These are phyloP conservation scores for Actinemys pallida DNA, from an alignment of 2,113 vertebrate genomes.

Conservation along the genomic window DNA sequence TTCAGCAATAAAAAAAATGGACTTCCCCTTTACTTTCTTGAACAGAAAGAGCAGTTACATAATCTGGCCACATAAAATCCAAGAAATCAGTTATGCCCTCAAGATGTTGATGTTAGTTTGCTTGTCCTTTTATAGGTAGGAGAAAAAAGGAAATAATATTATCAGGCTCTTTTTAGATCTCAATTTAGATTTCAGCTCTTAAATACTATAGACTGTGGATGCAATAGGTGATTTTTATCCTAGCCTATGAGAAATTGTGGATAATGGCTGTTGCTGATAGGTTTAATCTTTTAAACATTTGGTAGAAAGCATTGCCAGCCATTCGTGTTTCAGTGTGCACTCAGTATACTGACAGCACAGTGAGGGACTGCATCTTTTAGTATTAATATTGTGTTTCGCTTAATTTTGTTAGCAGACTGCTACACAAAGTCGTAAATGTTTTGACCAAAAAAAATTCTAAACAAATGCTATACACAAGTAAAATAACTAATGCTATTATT, in stretches of 20 bases:
- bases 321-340: not conserved
- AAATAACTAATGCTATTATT: not conserved
- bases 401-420: not conserved
- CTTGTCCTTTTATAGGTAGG: slow-evolving; percentile 16
- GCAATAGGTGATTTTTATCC: not conserved
- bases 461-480: not conserved
- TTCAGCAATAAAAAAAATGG: slow-evolving; percentile 60
- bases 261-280: not conserved
- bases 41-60: slow-evolving; percentile 38
- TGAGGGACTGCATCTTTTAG: not conserved
- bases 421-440: not conserved
- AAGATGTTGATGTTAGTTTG: not conserved
- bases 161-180: slow-evolving; percentile 67
- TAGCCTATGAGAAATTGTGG: not conserved
- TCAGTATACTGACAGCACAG: not conserved
- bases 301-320: not conserved
- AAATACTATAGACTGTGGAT: slow-evolving; percentile 2
- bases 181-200: slow-evolving; percentile 46
- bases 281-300: not conserved
- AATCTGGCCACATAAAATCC: slow-evolving; percentile 5
- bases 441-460: not conserved
- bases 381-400: not conserved
- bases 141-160: slow-evolving; percentile 51
- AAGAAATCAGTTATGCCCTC: slow-evolving; percentile 37
- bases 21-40: slow-evolving; percentile 56